Evolutionary conservation across 2,888 invertebrate species (phyloP).

Genomic region (Eupithecia centaureata): DNA sequence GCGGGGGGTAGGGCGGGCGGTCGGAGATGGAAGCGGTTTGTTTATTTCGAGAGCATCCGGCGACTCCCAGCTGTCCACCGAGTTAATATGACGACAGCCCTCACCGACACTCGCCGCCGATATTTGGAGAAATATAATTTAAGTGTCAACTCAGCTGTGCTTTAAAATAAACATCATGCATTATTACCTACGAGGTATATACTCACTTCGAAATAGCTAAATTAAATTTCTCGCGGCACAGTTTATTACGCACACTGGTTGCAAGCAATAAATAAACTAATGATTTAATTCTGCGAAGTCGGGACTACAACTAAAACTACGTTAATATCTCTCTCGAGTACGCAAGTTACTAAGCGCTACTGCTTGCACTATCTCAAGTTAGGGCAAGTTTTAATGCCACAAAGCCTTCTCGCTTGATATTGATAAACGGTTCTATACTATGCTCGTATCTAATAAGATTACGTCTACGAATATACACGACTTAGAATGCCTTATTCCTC

Average conservation of each 20-base stretch:
- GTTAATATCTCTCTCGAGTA: slow-evolving; percentile 45
- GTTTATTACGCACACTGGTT: slow-evolving; percentile 11
- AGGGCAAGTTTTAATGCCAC: slow-evolving; percentile 46
- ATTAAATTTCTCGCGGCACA: slow-evolving; percentile 9
- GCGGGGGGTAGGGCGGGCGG: slow-evolving; percentile 31
- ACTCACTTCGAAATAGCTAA: slow-evolving; percentile 4
- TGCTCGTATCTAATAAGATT: slow-evolving; percentile 38
- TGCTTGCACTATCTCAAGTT: slow-evolving; percentile 47
- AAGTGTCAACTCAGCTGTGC: slow-evolving; percentile 64
- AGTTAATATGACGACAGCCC: slow-evolving; percentile 76
- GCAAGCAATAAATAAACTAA: slow-evolving; percentile 39
- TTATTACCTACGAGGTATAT: not conserved
- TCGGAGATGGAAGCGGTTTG: slow-evolving; percentile 51
- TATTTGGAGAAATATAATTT: slow-evolving; percentile 67
- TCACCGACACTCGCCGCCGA: slow-evolving; percentile 66
- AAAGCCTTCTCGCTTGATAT: slow-evolving; percentile 44
- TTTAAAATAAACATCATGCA: slow-evolving; percentile 15
- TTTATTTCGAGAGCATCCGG: slow-evolving; percentile 80
- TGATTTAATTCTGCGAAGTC: slow-evolving; percentile 40
- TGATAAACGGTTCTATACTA: slow-evolving; percentile 43
- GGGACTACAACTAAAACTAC: slow-evolving; percentile 42
- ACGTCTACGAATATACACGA: slow-evolving; percentile 16
- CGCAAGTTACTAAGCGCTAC: slow-evolving; percentile 45
- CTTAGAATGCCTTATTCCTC: too few relatives aligned
- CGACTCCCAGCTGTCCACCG: slow-evolving; percentile 72